phyloP scores from a whole-genome alignment of 2,888 invertebrate species.

The Nemotelus nigrinus region DNA sequence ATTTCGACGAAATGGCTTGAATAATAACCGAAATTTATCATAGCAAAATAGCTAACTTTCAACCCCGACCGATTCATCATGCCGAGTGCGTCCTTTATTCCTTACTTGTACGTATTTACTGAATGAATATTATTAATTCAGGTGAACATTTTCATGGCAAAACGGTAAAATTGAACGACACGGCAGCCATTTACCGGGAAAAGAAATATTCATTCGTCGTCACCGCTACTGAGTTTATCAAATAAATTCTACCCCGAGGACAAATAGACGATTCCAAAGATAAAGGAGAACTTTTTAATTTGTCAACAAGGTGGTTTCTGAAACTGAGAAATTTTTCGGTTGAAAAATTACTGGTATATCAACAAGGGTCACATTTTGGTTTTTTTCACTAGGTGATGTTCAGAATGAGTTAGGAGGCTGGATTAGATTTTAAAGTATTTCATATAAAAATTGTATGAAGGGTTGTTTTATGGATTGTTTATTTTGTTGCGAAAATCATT shows the following conservation, averaged over 20 bases:
- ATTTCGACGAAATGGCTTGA: conserved; percentile 31
- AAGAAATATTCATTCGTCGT: not conserved
- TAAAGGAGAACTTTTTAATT: conserved; percentile 25
- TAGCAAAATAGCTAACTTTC: conserved; percentile 33
- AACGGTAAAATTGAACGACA: not conserved
- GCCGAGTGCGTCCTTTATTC: not conserved
- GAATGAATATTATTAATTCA: conserved; percentile 40
- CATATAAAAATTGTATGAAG: too few relatives aligned
- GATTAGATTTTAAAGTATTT: too few relatives aligned
- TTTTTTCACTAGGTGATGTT: not conserved
- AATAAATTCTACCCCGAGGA: conserved; percentile 13
- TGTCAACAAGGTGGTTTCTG: conserved; percentile 24
- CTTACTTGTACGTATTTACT: not conserved
- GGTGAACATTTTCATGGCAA: conserved; percentile 11
- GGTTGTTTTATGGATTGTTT: too few relatives aligned
- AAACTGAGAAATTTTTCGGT: not conserved
- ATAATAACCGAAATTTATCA: conserved; percentile 33
- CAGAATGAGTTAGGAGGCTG: too few relatives aligned
- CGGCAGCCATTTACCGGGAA: not conserved
- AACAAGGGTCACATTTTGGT: not conserved
- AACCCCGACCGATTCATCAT: conserved; percentile 27
- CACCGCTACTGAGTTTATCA: not conserved
- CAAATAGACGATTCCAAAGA: conserved; percentile 10
- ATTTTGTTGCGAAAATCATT: too few relatives aligned
- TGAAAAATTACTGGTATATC: not conserved